phyloP scores from a whole-genome alignment of 1,140 invertebrate species.

The Achatina immaculata region DNA sequence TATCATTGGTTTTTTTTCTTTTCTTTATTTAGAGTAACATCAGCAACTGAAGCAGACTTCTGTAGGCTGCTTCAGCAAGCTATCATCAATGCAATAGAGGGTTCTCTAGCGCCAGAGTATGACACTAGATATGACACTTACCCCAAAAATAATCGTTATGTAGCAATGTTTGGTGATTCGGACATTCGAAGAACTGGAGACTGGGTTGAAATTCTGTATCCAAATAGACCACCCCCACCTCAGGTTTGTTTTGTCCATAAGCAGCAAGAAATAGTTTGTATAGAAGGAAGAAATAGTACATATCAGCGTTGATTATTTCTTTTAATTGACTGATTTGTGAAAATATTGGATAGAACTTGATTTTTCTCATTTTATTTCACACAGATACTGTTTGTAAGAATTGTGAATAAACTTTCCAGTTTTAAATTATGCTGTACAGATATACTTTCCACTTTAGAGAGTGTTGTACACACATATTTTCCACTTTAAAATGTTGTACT shows the following conservation, averaged over 20 bases:
- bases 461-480: too few relatives aligned
- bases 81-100: constrained; percentile 50
- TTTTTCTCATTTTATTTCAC: too few relatives aligned
- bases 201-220: constrained; percentile 72
- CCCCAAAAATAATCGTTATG: constrained; percentile 56
- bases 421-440: too few relatives aligned
- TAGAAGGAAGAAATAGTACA: too few relatives aligned
- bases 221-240: constrained; percentile 40
- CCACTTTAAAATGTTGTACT: too few relatives aligned
- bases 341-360: too few relatives aligned
- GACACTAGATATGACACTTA: constrained; percentile 20
- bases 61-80: constrained; percentile 44
- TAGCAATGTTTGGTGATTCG: constrained; percentile 77
- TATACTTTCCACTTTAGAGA: too few relatives aligned
- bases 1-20: not conserved
- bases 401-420: too few relatives aligned
- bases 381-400: too few relatives aligned
- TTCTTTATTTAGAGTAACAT: not conserved
- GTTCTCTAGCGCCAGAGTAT: constrained; percentile 37
- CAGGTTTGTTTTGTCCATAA: too few relatives aligned
- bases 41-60: not conserved
- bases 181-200: constrained; percentile 69
- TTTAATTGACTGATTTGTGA: too few relatives aligned
- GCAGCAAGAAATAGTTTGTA: not conserved
- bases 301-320: too few relatives aligned